These are phyloP conservation scores for Tinamus guttatus DNA, from an alignment of 2,113 vertebrate species.

Conservation along the genomic window DNA sequence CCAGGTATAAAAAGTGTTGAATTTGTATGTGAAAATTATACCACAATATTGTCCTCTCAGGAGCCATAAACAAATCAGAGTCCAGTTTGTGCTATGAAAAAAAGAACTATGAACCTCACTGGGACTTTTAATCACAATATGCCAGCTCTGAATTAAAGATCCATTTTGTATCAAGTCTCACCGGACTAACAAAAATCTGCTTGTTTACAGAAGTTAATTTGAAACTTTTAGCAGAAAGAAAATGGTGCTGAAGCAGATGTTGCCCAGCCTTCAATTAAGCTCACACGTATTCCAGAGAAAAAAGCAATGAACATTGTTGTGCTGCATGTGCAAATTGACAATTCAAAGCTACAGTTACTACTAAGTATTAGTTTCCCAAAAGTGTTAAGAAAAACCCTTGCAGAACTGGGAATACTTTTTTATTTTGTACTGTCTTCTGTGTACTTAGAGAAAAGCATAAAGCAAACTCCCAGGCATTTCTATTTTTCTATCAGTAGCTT, in stretches of 20 bases:
- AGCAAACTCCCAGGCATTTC: background rate
- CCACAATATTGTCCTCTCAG: conserved; percentile 63
- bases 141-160: conserved; percentile 70
- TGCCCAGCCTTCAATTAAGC: conserved; percentile 43
- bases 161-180: conserved; percentile 59
- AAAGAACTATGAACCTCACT: conserved; percentile 69
- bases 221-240: conserved; percentile 45
- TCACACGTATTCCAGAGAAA: background rate
- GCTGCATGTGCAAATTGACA: background rate
- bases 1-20: conserved; percentile 51
- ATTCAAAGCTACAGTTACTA: background rate
- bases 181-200: conserved; percentile 48
- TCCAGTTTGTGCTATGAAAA: conserved; percentile 68
- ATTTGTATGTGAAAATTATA: conserved; percentile 65
- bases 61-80: conserved; percentile 69
- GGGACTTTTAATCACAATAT: conserved; percentile 74
- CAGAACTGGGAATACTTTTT: background rate
- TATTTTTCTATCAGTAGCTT: background rate
- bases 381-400: background rate
- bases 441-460: background rate
- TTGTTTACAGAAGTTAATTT: conserved; percentile 70
- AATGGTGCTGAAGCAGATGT: conserved; percentile 32
- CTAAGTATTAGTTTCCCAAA: background rate
- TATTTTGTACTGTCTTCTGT: background rate
- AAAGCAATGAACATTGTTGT: background rate